Evolutionary conservation across 1,140 invertebrate genomes (phyloP), one percentile per base, ranked within the genome.

Genomic region (Euborellia annulipes): DNA sequence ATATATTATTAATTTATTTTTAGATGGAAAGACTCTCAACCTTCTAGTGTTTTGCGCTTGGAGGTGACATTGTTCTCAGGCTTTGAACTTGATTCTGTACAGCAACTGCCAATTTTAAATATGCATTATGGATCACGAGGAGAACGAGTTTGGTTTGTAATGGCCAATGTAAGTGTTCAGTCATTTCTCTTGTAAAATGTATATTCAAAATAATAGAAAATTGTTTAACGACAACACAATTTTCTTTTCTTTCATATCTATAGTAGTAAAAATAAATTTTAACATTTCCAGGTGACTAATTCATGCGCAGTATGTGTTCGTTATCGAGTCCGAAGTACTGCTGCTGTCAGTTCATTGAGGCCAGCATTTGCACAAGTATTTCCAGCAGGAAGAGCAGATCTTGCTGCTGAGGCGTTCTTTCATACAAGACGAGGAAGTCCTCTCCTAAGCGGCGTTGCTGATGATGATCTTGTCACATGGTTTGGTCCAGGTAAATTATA

Each of bases 41-140:
- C 69, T 1, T 75, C 73, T 4, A 70, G 71, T 7, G 69, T 74
- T n/a, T 52, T 76, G 1, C 60, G 73, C 2, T 50, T 76, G 18
- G 75, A 77, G 62, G 63, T 72, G 0, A 67, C 67, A 3, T 56
- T 76, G 1, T 77, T 77, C 52, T 77, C 75, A n/a, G 75, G 75
- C 4, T 77, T 72, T 51, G 67, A 72, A 52, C 51, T 75, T 13
- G 60, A 63, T 19, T 65, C 63, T 1, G 62, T 71, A 0, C 66
- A 63, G 19, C 66, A 68, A 13, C 60, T 70, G 0, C 61, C 71
- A 3, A 68, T 69, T 47, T 64, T 66, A 13, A 68, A 72, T 46
- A 56, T 75, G 40, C 68, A 72, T 46, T 68, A 73, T 50, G 72
- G 70, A 3, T 70, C 66, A 16, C 59, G 68, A 47, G 67, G 63